Base-by-base conservation (phyloP, 64 coral and sea anemone species). In the Cladopsammia gracilis region DNA sequence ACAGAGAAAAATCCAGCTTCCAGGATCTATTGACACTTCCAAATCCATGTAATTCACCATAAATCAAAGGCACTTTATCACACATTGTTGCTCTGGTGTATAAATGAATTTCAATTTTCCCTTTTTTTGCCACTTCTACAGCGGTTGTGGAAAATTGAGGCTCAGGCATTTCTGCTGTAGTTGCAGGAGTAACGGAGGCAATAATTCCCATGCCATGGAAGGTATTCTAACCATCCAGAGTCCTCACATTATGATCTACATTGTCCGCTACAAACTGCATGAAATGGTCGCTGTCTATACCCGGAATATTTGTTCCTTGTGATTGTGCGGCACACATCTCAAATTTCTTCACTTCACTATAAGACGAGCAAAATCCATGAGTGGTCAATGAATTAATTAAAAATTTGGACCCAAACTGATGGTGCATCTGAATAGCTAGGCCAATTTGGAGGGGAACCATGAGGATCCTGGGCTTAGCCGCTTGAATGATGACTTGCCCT, bases 151-250 rank as follows among this genome's bases (percentile, higher is more conserved):
- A 25, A 48, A 14, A 47, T 22, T 50, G 74, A 9, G 56, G 91
- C 24, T 61, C 11, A 46, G 45, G 19, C 19, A 16, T 45, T 19
- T 62, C 64, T 20, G 19, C 53, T 23, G 26, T 20, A 19, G 70
- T 51, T 34, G 34, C 70, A 18, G 91, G 91, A 23, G 82, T 93
- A 24, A 86, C 50, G 13, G 73, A 62, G 20, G 81, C 91, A 45
- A 93, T 62, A 8, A 93, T 87, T 7, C 91, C 91, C 90, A 93
- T 93, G 1, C 90, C 90, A 76, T 93, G 90, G 52, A 93, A 93
- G 6, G 81, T 93, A 2, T 71, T 82, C 43, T 79, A 3, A 3
- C 88, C 76, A 68, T 90, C 88, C 19, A 90, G 48, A 4, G 88
- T 90, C 12, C 52, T 45, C 10, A 52, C 26, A 22, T 90, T 90